Evolutionary conservation across 2,797 vertebrate species (phyloP).

Genomic region (Alfaro cultratus): DNA sequence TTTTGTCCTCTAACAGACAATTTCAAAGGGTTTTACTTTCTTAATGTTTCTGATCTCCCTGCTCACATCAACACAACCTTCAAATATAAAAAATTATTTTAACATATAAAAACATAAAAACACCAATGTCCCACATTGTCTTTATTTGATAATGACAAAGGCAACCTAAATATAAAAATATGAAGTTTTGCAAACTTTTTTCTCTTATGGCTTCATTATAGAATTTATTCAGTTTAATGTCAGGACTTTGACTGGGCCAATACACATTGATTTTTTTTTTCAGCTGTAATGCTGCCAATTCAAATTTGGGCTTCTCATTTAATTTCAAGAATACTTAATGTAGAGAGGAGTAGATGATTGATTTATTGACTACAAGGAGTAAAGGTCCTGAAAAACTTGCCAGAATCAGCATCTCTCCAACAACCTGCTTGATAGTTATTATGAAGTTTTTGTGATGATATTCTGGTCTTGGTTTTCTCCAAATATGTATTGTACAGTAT

Average conservation of each 20-base stretch:
- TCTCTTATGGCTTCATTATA: not conserved
- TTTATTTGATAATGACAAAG: not conserved
- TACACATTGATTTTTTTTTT: not conserved
- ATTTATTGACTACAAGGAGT: not conserved
- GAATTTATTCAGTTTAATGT: not conserved
- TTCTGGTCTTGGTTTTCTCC: not conserved
- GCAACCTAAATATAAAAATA: not conserved
- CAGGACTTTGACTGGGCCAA: not conserved
- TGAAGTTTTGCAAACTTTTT: not conserved
- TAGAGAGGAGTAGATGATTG: not conserved
- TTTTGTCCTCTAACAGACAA: not conserved
- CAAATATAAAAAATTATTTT: not conserved
- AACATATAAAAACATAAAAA: not conserved
- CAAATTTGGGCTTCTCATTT: not conserved
- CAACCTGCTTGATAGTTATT: not conserved
- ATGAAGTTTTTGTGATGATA: not conserved
- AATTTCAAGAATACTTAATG: not conserved
- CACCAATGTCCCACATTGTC: not conserved
- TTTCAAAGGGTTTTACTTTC: not conserved
- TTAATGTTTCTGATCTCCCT: not conserved
- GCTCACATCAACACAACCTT: not conserved
- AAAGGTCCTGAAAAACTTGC: not conserved
- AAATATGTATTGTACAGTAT: not conserved
- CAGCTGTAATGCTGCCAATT: not conserved
- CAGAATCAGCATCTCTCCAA: not conserved